Evolutionary conservation across 2,888 invertebrate genomes (phyloP).

Genomic region (Lordiphosa fenestrarum): DNA sequence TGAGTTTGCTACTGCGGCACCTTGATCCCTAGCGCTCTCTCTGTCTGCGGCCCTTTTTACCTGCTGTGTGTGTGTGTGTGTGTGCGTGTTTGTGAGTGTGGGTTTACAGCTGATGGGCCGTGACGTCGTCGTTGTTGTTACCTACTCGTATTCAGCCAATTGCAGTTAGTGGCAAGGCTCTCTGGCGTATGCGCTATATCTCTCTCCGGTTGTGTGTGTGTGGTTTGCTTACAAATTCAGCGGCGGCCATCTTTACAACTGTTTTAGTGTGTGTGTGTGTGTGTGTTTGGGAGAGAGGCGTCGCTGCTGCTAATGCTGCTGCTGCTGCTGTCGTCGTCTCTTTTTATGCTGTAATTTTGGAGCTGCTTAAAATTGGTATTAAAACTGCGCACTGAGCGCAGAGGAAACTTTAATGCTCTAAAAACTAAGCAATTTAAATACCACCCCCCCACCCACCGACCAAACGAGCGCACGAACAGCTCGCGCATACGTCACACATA

Average conservation of each 20-base stretch:
- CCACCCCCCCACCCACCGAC: too few relatives aligned
- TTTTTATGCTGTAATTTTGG: constrained; percentile 30
- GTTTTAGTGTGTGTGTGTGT: constrained; percentile 35
- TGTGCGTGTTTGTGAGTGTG: constrained; percentile 25
- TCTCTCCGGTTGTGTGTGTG: constrained; percentile 23
- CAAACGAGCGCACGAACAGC: constrained; percentile 1
- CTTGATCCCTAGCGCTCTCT: constrained; percentile 9
- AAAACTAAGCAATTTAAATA: neutral
- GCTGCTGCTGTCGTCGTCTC: constrained; percentile 24
- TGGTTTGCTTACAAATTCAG: constrained; percentile 63
- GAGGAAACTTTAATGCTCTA: constrained; percentile 17
- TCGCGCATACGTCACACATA: too few relatives aligned
- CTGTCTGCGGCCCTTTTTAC: constrained; percentile 33
- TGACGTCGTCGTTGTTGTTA: constrained; percentile 48
- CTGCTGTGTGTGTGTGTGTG: constrained; percentile 45
- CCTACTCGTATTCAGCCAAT: constrained; percentile 63
- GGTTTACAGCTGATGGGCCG: constrained; percentile 56
- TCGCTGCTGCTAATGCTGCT: constrained; percentile 2
- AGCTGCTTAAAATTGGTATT: constrained; percentile 67
- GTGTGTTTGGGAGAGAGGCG: constrained; percentile 21
- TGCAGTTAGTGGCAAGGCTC: constrained; percentile 59
- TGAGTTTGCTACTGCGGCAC: constrained; percentile 4
- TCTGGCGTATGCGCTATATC: constrained; percentile 28
- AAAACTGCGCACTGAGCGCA: constrained; percentile 68
- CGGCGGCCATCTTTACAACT: constrained; percentile 76